Percentiles rank a stretch among this genome's conserved stretches.
These are phyloP conservation scores for Leptatherina wallacei DNA, from an alignment of 2,797 vertebrate genomes.

Conservation along the genomic window DNA sequence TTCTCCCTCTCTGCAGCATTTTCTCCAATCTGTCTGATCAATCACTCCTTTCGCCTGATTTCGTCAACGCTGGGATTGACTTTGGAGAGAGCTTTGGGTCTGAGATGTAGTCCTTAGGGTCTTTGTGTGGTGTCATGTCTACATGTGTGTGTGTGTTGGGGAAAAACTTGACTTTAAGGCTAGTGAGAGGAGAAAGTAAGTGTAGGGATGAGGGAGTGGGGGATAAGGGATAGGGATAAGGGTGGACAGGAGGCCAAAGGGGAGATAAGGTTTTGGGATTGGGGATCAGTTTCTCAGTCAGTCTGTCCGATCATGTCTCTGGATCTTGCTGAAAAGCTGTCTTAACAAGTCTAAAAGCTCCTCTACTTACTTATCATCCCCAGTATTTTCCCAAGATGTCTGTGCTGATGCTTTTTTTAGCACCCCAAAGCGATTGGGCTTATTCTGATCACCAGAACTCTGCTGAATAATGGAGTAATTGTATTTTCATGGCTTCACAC, in stretches of 20 bases:
- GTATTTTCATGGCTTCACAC: not conserved
- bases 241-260: slow-evolving; percentile 57
- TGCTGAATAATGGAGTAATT: not conserved
- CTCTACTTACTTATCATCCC: slow-evolving; percentile 43
- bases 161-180: slow-evolving; percentile 65
- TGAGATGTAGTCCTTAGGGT: slow-evolving; percentile 56
- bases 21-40: slow-evolving; percentile 61
- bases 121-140: slow-evolving; percentile 42
- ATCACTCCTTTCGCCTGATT: slow-evolving; percentile 72
- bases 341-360: slow-evolving; percentile 59
- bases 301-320: slow-evolving; percentile 38
- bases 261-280: slow-evolving; percentile 71
- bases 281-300: slow-evolving; percentile 63
- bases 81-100: slow-evolving; percentile 58
- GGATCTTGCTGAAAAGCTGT: slow-evolving; percentile 57
- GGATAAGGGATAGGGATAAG: slow-evolving; percentile 30
- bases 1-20: slow-evolving; percentile 57
- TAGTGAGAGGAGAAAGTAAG: slow-evolving; percentile 51
- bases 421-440: not conserved
- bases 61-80: slow-evolving; percentile 76
- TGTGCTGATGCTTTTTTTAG: slow-evolving; percentile 32
- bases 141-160: slow-evolving; percentile 36
- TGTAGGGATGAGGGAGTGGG: slow-evolving; percentile 62
- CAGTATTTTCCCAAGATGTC: slow-evolving; percentile 40
- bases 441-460: not conserved